Evolutionary conservation across 1,140 invertebrate genomes (phyloP), one percentile per base, ranked within the genome.

Genomic region (Drosophila cardini): DNA sequence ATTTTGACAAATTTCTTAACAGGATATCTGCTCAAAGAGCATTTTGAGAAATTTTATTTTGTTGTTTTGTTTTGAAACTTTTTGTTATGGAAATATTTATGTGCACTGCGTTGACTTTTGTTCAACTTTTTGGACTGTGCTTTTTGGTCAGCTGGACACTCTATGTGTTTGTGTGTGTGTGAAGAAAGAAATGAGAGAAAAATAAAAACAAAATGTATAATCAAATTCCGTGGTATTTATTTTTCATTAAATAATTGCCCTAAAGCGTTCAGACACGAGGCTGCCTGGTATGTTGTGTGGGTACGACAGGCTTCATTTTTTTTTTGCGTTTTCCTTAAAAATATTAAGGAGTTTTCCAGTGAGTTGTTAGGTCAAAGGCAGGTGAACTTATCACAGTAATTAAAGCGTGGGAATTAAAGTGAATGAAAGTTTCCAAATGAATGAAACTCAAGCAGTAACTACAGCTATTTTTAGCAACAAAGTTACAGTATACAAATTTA

Each of bases 201-300:
- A 21, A 30, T n/a, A 13, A 57, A 63, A 55, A 52, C 30, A 36
- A 53, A 38, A 62, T 56, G 36, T 42, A 57, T 57, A 79, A 83
- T 56, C 57, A 73, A 76, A 76, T 79, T 76, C 74, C 50, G 26
- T 42, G 61, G 56, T 80, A 80, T 85, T 85, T 84, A 71, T 60
- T 63, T 80, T 77, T 62, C 42, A 85, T 77, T 84, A 57, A 67
- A n/a, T 70, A 64, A 61, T 63, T 63, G 58, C 75, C 63, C 64
- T 18, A 36, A 61, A 52, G 55, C 63, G 46, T 18, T 60, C 42
- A 45, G 60, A 46, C 43, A 38, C 52, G 36, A 36, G 63, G 40
- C 30, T n/a, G 11, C 15, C 40, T 13, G 13, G 21, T 26, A 11
- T 36, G 18, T 42, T 32, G 52, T 13, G 61, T 72, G 63, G 63